phyloP scores from a whole-genome alignment of 2,113 vertebrate genomes.

The Lichenostomus cassidix region DNA sequence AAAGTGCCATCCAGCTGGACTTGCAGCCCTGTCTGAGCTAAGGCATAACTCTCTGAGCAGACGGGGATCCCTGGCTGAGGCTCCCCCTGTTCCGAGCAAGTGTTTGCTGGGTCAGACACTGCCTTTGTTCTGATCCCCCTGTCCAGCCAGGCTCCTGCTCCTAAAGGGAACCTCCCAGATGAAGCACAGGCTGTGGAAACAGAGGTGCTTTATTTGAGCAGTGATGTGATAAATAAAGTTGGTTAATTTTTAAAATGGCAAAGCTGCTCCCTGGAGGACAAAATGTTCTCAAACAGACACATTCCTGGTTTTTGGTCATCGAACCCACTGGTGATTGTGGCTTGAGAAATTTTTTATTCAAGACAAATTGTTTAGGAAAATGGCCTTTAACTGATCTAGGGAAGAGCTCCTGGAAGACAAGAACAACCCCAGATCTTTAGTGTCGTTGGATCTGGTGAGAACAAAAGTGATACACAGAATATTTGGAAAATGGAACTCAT shows the following conservation, averaged over 20 bases:
- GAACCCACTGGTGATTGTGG: background rate
- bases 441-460: background rate
- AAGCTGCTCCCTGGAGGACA: background rate
- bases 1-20: background rate
- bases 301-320: fast-evolving
- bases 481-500: background rate
- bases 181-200: background rate
- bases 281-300: background rate
- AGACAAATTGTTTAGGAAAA: background rate
- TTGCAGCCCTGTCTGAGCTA: background rate
- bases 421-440: background rate
- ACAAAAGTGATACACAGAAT: background rate
- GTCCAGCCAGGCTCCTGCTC: background rate
- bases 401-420: background rate
- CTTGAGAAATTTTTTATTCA: background rate
- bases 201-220: background rate
- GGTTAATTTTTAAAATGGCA: background rate
- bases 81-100: background rate
- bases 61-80: background rate
- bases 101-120: background rate
- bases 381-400: background rate
- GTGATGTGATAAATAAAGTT: background rate
- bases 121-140: background rate
- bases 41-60: background rate
- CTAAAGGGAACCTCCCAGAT: background rate